These are phyloP conservation scores for Drosophila virilis DNA, from an alignment of 1,140 invertebrate genomes.

Conservation along the genomic window DNA sequence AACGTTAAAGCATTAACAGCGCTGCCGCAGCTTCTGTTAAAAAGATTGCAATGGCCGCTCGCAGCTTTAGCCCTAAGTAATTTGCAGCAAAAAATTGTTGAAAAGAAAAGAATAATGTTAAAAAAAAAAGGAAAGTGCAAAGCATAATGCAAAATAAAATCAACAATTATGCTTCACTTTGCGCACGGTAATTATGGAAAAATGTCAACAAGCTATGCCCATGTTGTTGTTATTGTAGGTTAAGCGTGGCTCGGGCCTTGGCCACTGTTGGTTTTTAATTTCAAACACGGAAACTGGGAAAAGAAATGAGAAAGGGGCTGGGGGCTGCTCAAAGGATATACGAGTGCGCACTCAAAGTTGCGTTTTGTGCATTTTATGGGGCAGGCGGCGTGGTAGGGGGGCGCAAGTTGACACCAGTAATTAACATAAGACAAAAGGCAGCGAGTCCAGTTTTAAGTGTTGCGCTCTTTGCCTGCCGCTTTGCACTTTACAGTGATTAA, in stretches of 20 bases:
- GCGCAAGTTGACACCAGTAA: constrained; percentile 75
- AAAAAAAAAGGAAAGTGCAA: constrained; percentile 24
- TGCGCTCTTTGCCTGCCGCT: constrained; percentile 62
- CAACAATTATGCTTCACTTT: constrained; percentile 80
- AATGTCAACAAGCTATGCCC: constrained; percentile 73
- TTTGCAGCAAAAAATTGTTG: constrained; percentile 13
- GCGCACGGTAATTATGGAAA: constrained; percentile 79
- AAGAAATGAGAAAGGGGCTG: constrained; percentile 19
- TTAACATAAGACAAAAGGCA: constrained; percentile 81
- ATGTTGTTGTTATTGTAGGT: constrained; percentile 74
- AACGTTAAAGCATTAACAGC: constrained; percentile 21
- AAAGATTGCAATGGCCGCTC: constrained; percentile 28
- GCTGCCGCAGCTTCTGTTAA: constrained; percentile 2
- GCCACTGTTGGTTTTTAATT: constrained; percentile 82
- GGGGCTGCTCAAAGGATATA: constrained; percentile 72
- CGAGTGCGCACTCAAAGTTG: constrained; percentile 74
- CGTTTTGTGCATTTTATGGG: constrained; percentile 51
- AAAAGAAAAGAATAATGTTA: constrained; percentile 25
- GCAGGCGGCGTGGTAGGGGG: not conserved
- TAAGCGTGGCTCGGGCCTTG: constrained; percentile 74
- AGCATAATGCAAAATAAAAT: constrained; percentile 78
- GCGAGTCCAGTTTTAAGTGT: constrained; percentile 70
- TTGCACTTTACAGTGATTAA: constrained; percentile 77
- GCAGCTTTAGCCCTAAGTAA: constrained; percentile 11
- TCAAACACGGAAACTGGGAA: constrained; percentile 60